These are phyloP conservation scores for Serrognathus titanus DNA, from an alignment of 2,888 invertebrate genomes.

Conservation along the genomic window DNA sequence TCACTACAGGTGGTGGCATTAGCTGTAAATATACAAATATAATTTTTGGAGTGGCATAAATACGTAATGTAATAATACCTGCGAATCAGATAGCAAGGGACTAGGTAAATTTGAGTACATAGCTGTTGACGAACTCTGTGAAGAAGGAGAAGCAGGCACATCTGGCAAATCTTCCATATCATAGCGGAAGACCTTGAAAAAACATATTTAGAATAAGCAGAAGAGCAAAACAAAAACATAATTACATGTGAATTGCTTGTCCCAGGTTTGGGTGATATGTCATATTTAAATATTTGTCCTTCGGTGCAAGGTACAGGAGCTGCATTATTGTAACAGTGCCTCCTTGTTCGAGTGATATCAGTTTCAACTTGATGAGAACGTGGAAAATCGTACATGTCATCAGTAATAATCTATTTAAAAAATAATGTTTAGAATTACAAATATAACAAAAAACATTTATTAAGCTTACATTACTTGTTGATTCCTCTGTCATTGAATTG, in stretches of 20 bases:
- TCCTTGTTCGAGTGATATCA: conserved; percentile 34
- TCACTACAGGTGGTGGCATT: conserved; percentile 70
- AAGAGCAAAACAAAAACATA: background rate
- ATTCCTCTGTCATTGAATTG: background rate
- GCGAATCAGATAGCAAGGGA: conserved; percentile 44
- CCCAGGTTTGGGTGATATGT: conserved; percentile 49
- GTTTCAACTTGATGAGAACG: conserved; percentile 58
- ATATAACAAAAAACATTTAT: background rate
- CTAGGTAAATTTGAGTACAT: conserved; percentile 60
- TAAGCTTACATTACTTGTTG: background rate
- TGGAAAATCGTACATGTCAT: conserved; percentile 69
- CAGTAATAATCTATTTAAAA: conserved; percentile 34
- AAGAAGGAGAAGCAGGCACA: conserved; percentile 50
- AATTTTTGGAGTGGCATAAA: background rate
- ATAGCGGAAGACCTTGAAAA: conserved; percentile 12
- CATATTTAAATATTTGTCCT: conserved; percentile 58
- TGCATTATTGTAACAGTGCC: conserved; percentile 62
- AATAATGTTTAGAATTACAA: background rate
- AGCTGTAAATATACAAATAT: conserved; percentile 21
- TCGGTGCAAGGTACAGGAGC: conserved; percentile 52
- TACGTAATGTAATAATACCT: conserved; percentile 26
- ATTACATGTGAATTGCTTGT: conserved; percentile 37
- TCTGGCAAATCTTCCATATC: conserved; percentile 31
- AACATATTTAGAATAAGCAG: too few species aligned
- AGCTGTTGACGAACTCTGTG: conserved; percentile 53